Base-by-base conservation (phyloP, 2,888 invertebrate genomes). In the Leptinotarsa tumamoca region DNA sequence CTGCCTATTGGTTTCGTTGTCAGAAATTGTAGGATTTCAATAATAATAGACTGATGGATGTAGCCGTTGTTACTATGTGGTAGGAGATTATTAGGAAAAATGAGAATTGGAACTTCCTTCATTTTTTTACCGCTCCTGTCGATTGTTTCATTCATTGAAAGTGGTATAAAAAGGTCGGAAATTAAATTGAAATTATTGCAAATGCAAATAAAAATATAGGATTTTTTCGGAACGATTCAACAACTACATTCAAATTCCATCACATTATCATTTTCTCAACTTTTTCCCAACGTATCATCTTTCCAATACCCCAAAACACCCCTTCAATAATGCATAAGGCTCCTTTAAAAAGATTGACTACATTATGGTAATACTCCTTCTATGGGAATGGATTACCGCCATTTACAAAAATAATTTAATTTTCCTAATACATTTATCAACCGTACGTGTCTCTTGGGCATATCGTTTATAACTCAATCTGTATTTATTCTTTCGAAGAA, bases 331-430 rank as follows among this genome's bases (percentile, higher is more conserved):
- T 80, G 78, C 79, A 79, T 78, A 68, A 61, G 76, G 72, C 71
- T 66, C 56, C 67, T 66, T 74, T 61, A 69, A 71, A 77, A 77
- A 75, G 77, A 78, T 74, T 67, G 79, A 74, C 74, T 75, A 78
- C 68, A 73, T 78, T 78, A 79, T 77, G 77, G 75, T 80, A 79
- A 80, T 79, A 66, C 58, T 15, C 54, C 23, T 68, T 71, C 74
- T 74, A 77, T 77, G 79, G 72, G 72, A 73, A 76, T 73, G 73
- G 76, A 73, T 75, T 72, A 68, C 77, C 51, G 77, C 67, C 68
- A 83, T 84, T 81, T 83, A 83, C 82, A 84, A 83, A 84, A 80
- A 82, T 83, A 83, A 84, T 84, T 83, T 83, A 83, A 84, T 84
- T 81, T 83, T 74, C 77, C 77, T 83, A 83, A 84, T 82, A 82